Percentiles rank a stretch among this genome's conserved stretches.
phyloP scores from a whole-genome alignment of 2,888 invertebrate species.

The Tipula vernalis region DNA sequence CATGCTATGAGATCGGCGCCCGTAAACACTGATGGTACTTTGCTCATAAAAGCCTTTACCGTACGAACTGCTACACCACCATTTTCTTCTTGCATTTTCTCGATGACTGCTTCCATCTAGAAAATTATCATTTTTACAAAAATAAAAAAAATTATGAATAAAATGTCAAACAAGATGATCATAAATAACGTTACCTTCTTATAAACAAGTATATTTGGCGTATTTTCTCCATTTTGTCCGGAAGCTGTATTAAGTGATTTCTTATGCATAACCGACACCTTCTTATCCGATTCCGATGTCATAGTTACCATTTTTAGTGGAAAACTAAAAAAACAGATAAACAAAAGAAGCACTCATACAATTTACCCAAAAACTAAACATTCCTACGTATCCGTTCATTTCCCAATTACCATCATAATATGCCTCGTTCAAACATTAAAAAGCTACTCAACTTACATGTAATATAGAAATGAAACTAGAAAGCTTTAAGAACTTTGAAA shows the following conservation, averaged over 20 bases:
- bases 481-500: neutral
- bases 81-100: constrained; percentile 90
- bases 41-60: constrained; percentile 97
- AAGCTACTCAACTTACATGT: neutral
- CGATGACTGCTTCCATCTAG: constrained; percentile 91
- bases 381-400: neutral
- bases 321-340: neutral
- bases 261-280: constrained; percentile 16
- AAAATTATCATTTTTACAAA: constrained; percentile 22
- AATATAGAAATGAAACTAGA: neutral
- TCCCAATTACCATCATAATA: neutral
- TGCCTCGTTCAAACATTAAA: neutral
- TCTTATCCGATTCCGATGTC: constrained; percentile 29
- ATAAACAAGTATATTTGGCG: constrained; percentile 79
- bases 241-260: constrained; percentile 20
- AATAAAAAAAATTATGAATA: neutral
- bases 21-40: constrained; percentile 87
- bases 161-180: neutral
- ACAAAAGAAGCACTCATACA: too few relatives aligned
- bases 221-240: constrained; percentile 46
- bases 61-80: constrained; percentile 92
- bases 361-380: neutral
- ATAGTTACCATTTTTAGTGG: constrained; percentile 33
- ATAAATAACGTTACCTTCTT: constrained; percentile 51
- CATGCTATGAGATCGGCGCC: constrained; percentile 88